These are phyloP conservation scores for Pygoscelis adeliae DNA, from an alignment of 2,113 vertebrate species.

Conservation along the genomic window DNA sequence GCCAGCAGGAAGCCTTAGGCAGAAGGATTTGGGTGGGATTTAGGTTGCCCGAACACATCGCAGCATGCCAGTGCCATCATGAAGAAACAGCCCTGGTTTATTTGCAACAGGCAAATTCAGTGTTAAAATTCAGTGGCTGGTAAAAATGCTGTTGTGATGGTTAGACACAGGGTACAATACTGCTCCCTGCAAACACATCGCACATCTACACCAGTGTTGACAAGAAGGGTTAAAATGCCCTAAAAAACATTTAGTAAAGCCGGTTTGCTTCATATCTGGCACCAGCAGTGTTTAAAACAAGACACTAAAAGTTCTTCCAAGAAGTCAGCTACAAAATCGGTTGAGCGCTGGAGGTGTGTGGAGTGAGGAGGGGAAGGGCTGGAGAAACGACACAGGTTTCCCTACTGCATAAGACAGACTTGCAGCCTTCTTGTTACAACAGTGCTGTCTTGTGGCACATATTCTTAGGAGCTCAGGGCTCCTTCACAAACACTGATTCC, in stretches of 20 bases:
- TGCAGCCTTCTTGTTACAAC: not conserved
- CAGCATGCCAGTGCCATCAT: rapidly evolving
- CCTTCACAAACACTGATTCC: not conserved
- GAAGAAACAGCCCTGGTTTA: not conserved
- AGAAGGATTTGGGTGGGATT: not conserved
- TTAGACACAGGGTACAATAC: not conserved
- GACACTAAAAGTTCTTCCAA: not conserved
- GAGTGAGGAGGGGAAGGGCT: not conserved
- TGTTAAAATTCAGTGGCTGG: not conserved
- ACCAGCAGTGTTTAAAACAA: not conserved
- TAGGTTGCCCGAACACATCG: not conserved
- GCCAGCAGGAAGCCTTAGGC: not conserved
- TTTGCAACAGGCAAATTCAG: not conserved
- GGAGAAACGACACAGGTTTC: not conserved
- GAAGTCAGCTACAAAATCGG: not conserved
- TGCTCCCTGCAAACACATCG: no score
- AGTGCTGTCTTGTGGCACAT: not conserved
- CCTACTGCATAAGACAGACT: not conserved
- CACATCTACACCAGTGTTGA: not conserved
- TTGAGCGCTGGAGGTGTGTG: not conserved
- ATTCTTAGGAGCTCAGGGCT: not conserved
- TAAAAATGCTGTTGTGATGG: not conserved
- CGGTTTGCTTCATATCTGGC: not conserved
- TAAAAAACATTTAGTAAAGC: not conserved
- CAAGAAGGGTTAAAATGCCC: not conserved